A percentile compares a stretch with the other conserved stretches of the same genome.
Evolutionary conservation across 1,140 invertebrate genomes (phyloP).

Genomic region (Lepidurus packardi): DNA sequence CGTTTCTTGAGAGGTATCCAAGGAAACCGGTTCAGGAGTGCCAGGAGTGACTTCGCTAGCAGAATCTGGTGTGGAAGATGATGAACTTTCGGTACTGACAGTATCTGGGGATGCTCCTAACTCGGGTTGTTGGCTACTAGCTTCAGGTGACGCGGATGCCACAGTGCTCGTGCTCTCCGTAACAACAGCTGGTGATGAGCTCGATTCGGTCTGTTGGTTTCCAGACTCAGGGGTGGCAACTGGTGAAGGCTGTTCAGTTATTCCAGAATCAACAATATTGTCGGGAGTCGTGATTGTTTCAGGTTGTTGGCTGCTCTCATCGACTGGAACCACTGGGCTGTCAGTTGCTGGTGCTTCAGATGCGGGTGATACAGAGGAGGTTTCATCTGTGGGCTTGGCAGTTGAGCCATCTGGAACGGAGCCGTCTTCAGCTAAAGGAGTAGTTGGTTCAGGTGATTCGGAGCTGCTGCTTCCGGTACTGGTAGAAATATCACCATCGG

Average conservation of each 20-base stretch:
- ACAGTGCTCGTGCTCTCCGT: background rate
- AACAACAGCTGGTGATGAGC: too few relatives aligned
- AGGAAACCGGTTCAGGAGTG: conserved; percentile 21
- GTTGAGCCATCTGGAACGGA: background rate
- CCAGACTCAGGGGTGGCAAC: background rate
- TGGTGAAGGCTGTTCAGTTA: background rate
- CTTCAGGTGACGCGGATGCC: background rate
- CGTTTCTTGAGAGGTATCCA: conserved; percentile 36
- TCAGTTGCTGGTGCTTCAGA: background rate
- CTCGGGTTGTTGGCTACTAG: too few relatives aligned
- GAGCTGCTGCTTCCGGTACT: conserved; percentile 36
- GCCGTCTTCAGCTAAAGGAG: conserved; percentile 28
- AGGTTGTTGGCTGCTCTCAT: background rate
- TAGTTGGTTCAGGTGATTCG: conserved; percentile 23
- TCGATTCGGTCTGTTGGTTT: too few relatives aligned
- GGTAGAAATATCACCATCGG: background rate
- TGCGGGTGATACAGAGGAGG: background rate
- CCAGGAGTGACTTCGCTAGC: conserved; percentile 9
- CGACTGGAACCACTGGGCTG: background rate
- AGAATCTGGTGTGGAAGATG: background rate
- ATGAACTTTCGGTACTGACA: background rate
- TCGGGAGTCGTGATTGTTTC: conserved; percentile 37
- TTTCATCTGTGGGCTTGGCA: conserved; percentile 16
- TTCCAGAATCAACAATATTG: background rate
- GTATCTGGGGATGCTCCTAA: background rate